Evolutionary conservation across 2,113 vertebrate genomes (phyloP).

Genomic region (Sminthopsis crassicaudata): DNA sequence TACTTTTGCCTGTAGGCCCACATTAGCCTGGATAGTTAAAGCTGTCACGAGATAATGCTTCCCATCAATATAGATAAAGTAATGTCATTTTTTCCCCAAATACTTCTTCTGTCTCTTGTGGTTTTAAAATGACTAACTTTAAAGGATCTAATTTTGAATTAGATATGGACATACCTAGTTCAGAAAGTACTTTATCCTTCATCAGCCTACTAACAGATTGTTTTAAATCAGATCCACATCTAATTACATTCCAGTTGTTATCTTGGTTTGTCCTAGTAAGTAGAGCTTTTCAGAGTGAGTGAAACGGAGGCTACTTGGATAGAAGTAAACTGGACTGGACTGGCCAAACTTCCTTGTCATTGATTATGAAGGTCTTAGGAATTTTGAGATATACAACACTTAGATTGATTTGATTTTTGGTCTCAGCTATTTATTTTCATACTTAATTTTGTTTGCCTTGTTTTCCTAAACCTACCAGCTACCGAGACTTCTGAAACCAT

Average conservation of each 20-base stretch:
- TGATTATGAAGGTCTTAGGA: constrained; percentile 47
- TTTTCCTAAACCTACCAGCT: constrained; percentile 4
- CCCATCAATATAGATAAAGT: constrained; percentile 1
- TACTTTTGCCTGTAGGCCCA: constrained; percentile 22
- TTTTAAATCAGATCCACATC: constrained; percentile 17
- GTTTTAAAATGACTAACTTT: constrained; percentile 40
- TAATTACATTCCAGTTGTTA: background rate
- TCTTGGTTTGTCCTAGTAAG: background rate
- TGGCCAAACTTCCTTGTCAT: constrained; percentile 12
- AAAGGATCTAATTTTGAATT: constrained; percentile 28
- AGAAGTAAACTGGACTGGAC: background rate
- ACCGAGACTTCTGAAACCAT: constrained; percentile 24
- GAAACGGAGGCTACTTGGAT: background rate
- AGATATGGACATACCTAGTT: constrained; percentile 15
- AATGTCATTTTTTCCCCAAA: constrained; percentile 28
- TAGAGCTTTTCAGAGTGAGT: constrained; percentile 4
- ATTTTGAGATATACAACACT: constrained; percentile 9
- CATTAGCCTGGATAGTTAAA: constrained; percentile 40
- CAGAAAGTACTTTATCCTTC: constrained; percentile 35
- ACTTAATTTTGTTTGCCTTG: constrained; percentile 13
- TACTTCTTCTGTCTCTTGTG: constrained; percentile 37
- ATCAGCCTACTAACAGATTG: background rate
- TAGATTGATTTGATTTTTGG: constrained; percentile 2
- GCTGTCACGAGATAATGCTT: constrained; percentile 29
- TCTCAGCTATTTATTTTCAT: constrained; percentile 17